Percentiles rank a stretch among this genome's conserved stretches.
phyloP scores from a whole-genome alignment of 2,113 vertebrate species.

The Pan paniscus region DNA sequence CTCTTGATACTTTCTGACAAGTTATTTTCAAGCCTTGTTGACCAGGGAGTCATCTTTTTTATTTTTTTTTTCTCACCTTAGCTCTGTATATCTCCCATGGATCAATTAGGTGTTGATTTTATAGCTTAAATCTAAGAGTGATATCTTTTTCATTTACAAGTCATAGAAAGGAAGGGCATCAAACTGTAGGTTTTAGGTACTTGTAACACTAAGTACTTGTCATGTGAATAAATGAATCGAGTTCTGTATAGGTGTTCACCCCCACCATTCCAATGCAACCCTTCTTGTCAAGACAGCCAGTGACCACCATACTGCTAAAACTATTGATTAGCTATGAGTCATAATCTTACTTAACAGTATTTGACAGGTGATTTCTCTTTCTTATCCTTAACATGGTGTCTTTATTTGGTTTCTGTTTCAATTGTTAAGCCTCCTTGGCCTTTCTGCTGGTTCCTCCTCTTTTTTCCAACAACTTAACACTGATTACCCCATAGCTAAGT shows the following conservation, averaged over 20 bases:
- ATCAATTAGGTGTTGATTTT: neutral
- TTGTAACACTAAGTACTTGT: neutral
- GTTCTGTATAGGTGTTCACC: neutral
- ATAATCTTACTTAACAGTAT: neutral
- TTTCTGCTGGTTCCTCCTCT: neutral
- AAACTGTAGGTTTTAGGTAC: neutral
- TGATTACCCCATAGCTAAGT: neutral
- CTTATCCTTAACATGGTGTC: neutral
- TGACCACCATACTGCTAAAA: neutral
- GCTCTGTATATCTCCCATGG: neutral
- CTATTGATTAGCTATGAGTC: neutral
- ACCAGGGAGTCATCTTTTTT: neutral
- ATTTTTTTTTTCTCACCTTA: neutral
- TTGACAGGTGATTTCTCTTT: neutral
- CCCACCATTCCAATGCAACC: neutral
- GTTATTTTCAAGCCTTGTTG: neutral
- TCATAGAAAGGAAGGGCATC: neutral
- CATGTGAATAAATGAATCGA: neutral
- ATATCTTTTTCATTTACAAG: neutral
- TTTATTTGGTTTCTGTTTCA: neutral
- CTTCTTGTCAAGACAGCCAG: neutral
- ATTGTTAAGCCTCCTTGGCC: neutral
- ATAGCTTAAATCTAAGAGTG: neutral
- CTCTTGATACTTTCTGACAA: neutral
- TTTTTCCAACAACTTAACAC: neutral